Evolutionary conservation across 53 echinoderm and acorn worm species (phyloP), one percentile per base, ranked within the genome.

Genomic region (Apostichopus leukothele): DNA sequence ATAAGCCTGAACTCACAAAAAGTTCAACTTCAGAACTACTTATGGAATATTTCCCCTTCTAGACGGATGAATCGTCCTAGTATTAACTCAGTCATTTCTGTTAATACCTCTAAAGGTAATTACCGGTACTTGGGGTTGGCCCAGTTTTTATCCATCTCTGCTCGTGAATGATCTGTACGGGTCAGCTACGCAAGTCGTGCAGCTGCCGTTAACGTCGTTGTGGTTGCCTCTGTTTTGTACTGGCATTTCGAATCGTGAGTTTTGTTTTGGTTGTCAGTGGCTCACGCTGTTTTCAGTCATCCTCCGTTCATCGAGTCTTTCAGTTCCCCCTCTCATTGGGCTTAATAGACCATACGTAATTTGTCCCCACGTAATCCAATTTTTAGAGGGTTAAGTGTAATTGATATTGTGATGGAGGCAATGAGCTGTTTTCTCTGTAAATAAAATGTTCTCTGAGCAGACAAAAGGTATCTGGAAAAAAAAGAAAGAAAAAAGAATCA

Each of bases 341-440:
- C 80, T 59, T 80, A 80, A 80, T 80, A 80, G 80, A 80, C 80
- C 80, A 80, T 80, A 55, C 80, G 54, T 80, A 80, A 80, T 80
- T 80, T 80, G 54, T 80, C 80, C 80, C 80, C 54, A 80, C 80
- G 51, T 80, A 80, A 80, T 80, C 80, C 80, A 80, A 80, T 80
- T 80, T 80, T 80, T 80, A 54, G 80, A 80, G 80, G 55, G 53
- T 80, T 80, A 80, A 80, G 80, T 80, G 80, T 80, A 80, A 80
- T 80, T 80, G 80, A 80, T 80, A 80, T 53, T 80, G 80, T 80
- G 80, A 80, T 80, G 59, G n/a, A 52, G 59, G 80, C 80, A 80
- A 80, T 80, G 80, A 80, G 80, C 80, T 80, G 80, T 80, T 80
- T 80, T 80, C 80, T 80, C 80, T 80, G 55, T 80, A 80, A 80